These are phyloP conservation scores for Nomada ruficornis DNA, from an alignment of 2,888 invertebrate species.

Conservation along the genomic window DNA sequence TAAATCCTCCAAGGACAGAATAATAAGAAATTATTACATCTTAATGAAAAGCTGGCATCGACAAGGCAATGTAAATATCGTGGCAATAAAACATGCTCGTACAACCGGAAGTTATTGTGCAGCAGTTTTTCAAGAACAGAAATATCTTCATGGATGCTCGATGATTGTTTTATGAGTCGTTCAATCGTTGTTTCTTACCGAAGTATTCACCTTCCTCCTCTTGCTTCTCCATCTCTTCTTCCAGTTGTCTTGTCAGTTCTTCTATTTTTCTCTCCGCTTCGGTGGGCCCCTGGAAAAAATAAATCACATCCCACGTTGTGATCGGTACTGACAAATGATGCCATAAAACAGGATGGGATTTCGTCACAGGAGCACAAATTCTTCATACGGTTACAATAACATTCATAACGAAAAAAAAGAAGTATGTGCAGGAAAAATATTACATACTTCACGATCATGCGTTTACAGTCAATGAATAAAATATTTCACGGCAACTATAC, in stretches of 20 bases:
- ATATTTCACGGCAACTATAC: constrained; percentile 47
- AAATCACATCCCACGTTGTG: constrained; percentile 50
- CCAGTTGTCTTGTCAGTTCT: constrained; percentile 95
- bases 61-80: constrained; percentile 6
- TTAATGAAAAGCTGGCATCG: not conserved
- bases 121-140: constrained; percentile 1
- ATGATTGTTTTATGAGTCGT: constrained; percentile 7
- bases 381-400: constrained; percentile 19
- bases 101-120: not conserved
- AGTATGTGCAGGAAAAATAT: constrained; percentile 20
- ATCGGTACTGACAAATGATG: constrained; percentile 40
- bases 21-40: constrained; percentile 1
- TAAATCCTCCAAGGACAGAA: constrained; percentile 15
- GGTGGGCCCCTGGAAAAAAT: constrained; percentile 89
- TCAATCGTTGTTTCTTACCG: constrained; percentile 87
- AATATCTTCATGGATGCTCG: constrained; percentile 15
- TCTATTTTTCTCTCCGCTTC: constrained; percentile 97
- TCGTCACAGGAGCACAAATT: constrained; percentile 16
- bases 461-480: constrained; percentile 52
- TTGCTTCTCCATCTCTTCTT: constrained; percentile 97
- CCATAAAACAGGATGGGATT: constrained; percentile 21
- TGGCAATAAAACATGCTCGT: not conserved
- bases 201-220: constrained; percentile 98
- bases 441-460: constrained; percentile 20
- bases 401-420: not conserved